A percentile compares a stretch with the other conserved stretches of the same genome.
These are phyloP conservation scores for Philopedon plagiatum DNA, from an alignment of 2,888 invertebrate species.

Conservation along the genomic window DNA sequence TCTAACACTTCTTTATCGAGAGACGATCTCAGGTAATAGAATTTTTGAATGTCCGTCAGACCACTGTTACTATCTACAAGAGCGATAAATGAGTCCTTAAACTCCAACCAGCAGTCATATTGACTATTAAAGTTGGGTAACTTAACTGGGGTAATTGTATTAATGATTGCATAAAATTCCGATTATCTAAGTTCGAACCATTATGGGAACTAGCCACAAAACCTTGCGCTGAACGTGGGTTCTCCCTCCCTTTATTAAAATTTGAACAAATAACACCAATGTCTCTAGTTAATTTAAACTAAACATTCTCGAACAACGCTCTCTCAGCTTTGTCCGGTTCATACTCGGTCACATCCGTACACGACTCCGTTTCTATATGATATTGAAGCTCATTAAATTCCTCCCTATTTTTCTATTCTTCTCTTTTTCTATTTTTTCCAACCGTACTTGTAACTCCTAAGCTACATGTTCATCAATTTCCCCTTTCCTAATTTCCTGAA, in stretches of 20 bases:
- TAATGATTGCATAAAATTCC: neutral
- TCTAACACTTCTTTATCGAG: neutral
- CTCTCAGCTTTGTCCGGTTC: neutral
- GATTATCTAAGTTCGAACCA: neutral
- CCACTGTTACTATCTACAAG: neutral
- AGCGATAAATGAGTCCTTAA: slow-evolving; percentile 24
- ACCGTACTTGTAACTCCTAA: neutral
- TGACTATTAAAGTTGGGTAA: slow-evolving; percentile 17
- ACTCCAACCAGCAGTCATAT: slow-evolving; percentile 20
- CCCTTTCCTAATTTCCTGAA: neutral
- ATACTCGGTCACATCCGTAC: too few relatives aligned
- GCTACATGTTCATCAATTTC: neutral
- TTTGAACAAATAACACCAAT: neutral
- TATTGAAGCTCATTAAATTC: slow-evolving; percentile 10
- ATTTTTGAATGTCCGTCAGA: slow-evolving; percentile 14
- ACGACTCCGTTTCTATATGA: too few relatives aligned
- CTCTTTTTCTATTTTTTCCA: neutral
- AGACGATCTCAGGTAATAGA: slow-evolving; percentile 10
- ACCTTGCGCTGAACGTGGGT: neutral
- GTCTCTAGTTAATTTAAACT: slow-evolving; percentile 8
- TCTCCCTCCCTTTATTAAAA: neutral
- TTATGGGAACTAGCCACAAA: neutral
- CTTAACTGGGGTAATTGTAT: slow-evolving; percentile 12
- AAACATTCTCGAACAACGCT: neutral
- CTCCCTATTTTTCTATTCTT: too few relatives aligned